Percentiles rank a stretch among this genome's conserved stretches.
Evolutionary conservation across 2,888 invertebrate genomes (phyloP).

Genomic region (Glaucopsyche alexis): DNA sequence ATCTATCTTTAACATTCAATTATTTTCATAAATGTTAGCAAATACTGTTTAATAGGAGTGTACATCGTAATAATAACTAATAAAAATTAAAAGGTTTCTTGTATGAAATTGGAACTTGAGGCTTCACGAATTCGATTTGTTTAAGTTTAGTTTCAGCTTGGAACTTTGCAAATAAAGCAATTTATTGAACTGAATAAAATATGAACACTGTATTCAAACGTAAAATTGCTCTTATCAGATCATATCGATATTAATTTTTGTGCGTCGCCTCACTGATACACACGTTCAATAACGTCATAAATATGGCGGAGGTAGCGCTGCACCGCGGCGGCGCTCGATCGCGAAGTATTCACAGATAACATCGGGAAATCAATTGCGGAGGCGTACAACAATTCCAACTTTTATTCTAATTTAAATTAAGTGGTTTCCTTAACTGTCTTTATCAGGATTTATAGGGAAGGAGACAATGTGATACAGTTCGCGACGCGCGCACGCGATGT

Average conservation of each 20-base stretch:
- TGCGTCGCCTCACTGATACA: conserved; percentile 1
- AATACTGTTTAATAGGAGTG: too few relatives aligned
- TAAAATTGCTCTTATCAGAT: background rate
- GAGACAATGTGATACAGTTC: conserved; percentile 4
- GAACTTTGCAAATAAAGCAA: too few relatives aligned
- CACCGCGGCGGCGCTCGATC: conserved; percentile 54
- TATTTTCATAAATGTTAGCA: too few relatives aligned
- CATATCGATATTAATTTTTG: conserved; percentile 16
- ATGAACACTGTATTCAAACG: background rate
- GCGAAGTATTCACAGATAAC: conserved; percentile 76
- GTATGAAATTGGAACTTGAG: too few relatives aligned
- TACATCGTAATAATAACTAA: too few relatives aligned
- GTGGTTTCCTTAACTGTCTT: background rate
- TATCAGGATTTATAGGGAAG: conserved; percentile 1
- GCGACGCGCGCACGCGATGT: background rate
- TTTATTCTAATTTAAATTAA: conserved; percentile 10
- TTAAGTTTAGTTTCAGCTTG: too few relatives aligned
- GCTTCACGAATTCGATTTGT: too few relatives aligned
- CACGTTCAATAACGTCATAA: conserved; percentile 67
- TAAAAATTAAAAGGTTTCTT: too few relatives aligned
- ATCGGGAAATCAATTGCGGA: conserved; percentile 77
- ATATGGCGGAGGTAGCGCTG: conserved; percentile 69
- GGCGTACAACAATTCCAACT: conserved; percentile 49
- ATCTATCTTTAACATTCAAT: too few relatives aligned
- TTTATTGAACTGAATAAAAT: too few relatives aligned